These are phyloP conservation scores for Acanthochromis polyacanthus DNA, from an alignment of 2,113 vertebrate genomes.

Conservation along the genomic window DNA sequence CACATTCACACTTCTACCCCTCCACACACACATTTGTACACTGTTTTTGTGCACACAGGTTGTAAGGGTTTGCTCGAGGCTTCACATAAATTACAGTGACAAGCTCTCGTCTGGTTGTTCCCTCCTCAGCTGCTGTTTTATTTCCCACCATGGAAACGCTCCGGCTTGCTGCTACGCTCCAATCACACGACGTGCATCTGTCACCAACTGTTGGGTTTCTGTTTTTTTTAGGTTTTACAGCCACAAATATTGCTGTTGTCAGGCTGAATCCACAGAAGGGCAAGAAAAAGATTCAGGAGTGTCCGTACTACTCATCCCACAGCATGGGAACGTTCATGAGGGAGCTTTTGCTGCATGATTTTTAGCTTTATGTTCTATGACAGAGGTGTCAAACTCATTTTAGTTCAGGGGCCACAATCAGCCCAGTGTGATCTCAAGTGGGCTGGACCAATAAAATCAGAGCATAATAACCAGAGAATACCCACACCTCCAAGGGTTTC, in stretches of 20 bases:
- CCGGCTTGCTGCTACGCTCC: constrained; percentile 30
- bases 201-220: constrained; percentile 9
- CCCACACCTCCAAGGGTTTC: no score
- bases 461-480: no score
- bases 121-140: constrained; percentile 33
- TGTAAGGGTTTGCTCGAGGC: constrained; percentile 54
- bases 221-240: constrained; percentile 3
- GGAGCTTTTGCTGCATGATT: neutral
- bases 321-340: no score
- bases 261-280: constrained; percentile 3
- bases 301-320: no score
- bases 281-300: no score
- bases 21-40: neutral
- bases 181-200: constrained; percentile 45
- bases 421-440: no score
- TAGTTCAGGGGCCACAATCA: no score
- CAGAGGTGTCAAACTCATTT: no score
- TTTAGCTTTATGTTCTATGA: no score
- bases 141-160: constrained; percentile 55
- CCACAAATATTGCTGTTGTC: constrained; percentile 40
- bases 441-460: no score
- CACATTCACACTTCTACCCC: constrained; percentile 9
- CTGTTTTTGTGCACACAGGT: neutral
- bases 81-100: constrained; percentile 68
- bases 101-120: constrained; percentile 48